These are phyloP conservation scores for Halcyon chelicuti DNA, from an alignment of 2,797 vertebrate species.

Conservation along the genomic window DNA sequence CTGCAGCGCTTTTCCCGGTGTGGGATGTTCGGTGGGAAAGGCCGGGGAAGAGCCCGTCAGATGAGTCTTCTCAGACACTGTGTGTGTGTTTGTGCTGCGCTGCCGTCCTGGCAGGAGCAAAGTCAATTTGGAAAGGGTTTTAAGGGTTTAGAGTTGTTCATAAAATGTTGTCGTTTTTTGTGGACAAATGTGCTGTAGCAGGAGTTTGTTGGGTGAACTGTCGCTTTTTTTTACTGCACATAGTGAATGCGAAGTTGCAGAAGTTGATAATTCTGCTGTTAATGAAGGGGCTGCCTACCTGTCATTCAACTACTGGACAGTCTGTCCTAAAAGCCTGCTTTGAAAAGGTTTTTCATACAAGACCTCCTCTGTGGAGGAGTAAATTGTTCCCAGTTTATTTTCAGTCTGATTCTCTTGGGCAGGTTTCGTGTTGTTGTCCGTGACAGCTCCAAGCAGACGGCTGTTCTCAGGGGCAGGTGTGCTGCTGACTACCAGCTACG, in stretches of 20 bases:
- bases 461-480: not conserved
- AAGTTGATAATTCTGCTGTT: accelerated
- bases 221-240: not conserved
- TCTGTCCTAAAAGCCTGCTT: not conserved
- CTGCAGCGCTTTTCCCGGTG: accelerated
- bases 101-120: too few species aligned
- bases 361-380: accelerated
- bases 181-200: not conserved
- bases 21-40: not conserved
- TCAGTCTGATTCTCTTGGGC: not conserved
- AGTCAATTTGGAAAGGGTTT: not conserved
- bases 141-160: not conserved
- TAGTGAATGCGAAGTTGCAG: not conserved
- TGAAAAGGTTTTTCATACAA: not conserved
- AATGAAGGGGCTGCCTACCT: not conserved
- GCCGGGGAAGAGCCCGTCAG: not conserved
- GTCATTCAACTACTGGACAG: not conserved
- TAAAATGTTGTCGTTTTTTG: not conserved
- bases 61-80: not conserved
- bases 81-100: accelerated
- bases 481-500: not conserved
- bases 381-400: not conserved
- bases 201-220: not conserved
- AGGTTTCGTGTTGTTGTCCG: not conserved
- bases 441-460: not conserved